A percentile compares a stretch with the other conserved stretches of the same genome.
Conservation (phyloP, 2,113 vertebrate genomes). For the Accipiter cooperii region DNA sequence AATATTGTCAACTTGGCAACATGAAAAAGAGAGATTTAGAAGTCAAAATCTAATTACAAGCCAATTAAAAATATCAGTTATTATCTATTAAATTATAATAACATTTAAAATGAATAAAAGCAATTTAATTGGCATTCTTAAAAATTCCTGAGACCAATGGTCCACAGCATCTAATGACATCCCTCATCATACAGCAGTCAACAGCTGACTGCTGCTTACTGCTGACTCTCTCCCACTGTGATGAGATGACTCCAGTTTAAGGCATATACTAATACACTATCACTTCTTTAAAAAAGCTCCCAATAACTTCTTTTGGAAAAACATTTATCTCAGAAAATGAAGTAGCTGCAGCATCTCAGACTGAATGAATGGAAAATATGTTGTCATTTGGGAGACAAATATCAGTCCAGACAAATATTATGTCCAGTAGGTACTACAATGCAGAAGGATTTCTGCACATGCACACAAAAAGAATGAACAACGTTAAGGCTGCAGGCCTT, state of each 20-base stretch:
- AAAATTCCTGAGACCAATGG: neutral
- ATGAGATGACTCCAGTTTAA: neutral
- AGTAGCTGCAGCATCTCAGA: neutral
- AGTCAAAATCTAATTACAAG: neutral
- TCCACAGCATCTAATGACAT: neutral
- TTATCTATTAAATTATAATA: neutral
- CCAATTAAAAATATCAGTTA: neutral
- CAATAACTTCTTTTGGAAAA: neutral
- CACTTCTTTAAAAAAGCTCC: neutral
- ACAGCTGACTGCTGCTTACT: neutral
- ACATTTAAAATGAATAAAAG: neutral
- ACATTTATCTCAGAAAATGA: neutral
- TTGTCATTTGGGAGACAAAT: neutral
- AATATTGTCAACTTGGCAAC: neutral
- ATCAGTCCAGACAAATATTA: neutral
- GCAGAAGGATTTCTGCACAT: neutral
- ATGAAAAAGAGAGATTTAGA: neutral
- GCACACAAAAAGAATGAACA: neutral
- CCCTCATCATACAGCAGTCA: neutral
- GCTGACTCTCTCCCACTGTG: neutral
- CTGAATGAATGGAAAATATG: neutral
- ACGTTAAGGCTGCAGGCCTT: neutral
- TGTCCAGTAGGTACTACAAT: neutral
- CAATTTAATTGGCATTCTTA: neutral
- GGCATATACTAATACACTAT: neutral